Base-by-base conservation (phyloP, 2,888 invertebrate genomes). In the Octodonta nipae region DNA sequence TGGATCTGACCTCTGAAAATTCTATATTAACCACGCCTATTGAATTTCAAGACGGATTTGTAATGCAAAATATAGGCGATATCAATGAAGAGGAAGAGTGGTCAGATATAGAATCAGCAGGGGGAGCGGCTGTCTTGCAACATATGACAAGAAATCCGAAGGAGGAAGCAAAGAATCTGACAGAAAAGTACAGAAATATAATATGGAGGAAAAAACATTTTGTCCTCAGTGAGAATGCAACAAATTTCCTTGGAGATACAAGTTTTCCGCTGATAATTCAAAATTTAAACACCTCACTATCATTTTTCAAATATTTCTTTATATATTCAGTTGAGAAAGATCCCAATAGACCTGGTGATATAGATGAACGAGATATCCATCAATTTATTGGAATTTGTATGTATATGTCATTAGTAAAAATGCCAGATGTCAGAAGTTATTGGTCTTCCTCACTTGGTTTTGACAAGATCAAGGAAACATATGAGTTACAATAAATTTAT, bases 231-330 rank as follows among this genome's bases (percentile, higher is more conserved):
- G 17, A 17, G 8, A 8, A 17, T 17, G 17, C 17, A 6, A 17
- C 8, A 17, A 17, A 17, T 17, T 17, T 17, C 17, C 17, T 6
- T 17, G 17, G 17, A 17, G 17, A 17, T 8, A 17, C 17, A 5
- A 17, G 6, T 17, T 17, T 17, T 25, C 25, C 25, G 10, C 25
- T 11, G 5, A 11, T n/a, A 25, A 10, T 25, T 25, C 25, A 10
- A 5, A 6, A 6, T 25, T 25, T 6, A 11, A 25, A n/a, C 10
- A 25, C 17, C 8, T 8, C 17, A 8, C 17, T 17, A 17, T 17
- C 20, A 8, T 26, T 33, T 36, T 24, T 36, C 13, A 33, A 26
- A 17, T 29, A 29, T 29, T 29, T 29, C 17, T 29, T 17, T 29
- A n/a, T 13, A 15, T 26, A 3, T 10, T 28, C 28, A 14, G 28